phyloP scores from a whole-genome alignment of 2,888 invertebrate species.

The Cheiracanthium punctorium region DNA sequence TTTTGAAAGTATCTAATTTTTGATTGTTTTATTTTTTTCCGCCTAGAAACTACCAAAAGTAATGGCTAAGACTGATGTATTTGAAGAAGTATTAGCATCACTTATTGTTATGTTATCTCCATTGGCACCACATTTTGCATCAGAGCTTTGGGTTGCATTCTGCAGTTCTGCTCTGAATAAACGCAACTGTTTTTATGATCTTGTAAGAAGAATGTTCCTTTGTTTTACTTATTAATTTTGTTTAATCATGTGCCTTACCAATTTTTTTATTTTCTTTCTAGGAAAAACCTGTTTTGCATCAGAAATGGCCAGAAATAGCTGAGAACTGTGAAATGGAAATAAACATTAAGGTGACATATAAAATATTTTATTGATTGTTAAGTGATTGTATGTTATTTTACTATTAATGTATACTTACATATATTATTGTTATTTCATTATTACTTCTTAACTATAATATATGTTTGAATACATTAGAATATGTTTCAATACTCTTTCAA shows the following conservation, averaged over 20 bases:
- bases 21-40: slow-evolving; percentile 20
- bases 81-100: slow-evolving; percentile 85
- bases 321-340: slow-evolving; percentile 63
- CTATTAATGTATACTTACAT: too few species aligned
- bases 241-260: too few species aligned
- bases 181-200: slow-evolving; percentile 22
- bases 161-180: slow-evolving; percentile 77
- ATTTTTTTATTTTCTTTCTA: slow-evolving; percentile 69
- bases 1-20: too few species aligned
- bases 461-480: too few species aligned
- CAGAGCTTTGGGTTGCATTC: slow-evolving; percentile 91
- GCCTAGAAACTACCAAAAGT: slow-evolving; percentile 75
- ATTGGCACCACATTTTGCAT: slow-evolving; percentile 92
- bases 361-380: too few species aligned
- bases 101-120: slow-evolving; percentile 91
- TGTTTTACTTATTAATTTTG: not conserved
- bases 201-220: slow-evolving; percentile 24
- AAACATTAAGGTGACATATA: slow-evolving; percentile 50
- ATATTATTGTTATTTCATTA: too few species aligned
- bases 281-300: slow-evolving; percentile 83
- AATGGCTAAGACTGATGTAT: slow-evolving; percentile 75
- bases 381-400: too few species aligned
- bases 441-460: too few species aligned
- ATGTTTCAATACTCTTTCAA: too few species aligned
- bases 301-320: slow-evolving; percentile 87